These are phyloP conservation scores for Napeogenes inachia DNA, from an alignment of 2,888 invertebrate genomes.

Conservation along the genomic window DNA sequence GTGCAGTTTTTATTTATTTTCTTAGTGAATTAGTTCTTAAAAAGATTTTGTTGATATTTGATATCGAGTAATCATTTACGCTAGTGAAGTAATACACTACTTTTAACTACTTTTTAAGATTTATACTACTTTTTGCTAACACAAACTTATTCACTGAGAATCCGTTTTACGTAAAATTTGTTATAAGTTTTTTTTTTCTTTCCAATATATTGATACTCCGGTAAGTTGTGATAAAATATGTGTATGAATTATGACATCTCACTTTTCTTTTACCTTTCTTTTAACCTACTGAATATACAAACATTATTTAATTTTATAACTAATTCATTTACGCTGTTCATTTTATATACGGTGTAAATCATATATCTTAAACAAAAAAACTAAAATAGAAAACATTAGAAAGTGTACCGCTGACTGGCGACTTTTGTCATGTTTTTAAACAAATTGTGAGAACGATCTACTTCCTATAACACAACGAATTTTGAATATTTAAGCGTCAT, in stretches of 20 bases:
- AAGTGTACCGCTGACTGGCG: background rate
- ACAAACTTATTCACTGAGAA: too few species aligned
- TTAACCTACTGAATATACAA: background rate
- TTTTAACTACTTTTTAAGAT: too few species aligned
- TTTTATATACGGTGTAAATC: background rate
- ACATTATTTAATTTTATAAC: background rate
- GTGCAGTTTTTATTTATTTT: constrained; percentile 12
- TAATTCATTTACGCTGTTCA: background rate
- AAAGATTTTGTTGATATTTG: background rate
- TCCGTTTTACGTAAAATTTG: too few species aligned
- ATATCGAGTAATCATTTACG: too few species aligned
- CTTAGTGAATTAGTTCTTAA: background rate
- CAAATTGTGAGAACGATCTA: background rate
- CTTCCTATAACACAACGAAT: background rate
- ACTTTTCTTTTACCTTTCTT: too few species aligned
- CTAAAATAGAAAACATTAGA: constrained; percentile 2
- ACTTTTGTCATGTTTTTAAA: constrained; percentile 10
- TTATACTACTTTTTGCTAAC: too few species aligned
- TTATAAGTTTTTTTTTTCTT: too few species aligned
- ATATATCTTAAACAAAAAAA: background rate
- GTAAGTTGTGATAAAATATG: too few species aligned
- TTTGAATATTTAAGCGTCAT: too few species aligned
- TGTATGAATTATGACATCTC: too few species aligned
- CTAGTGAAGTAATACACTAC: too few species aligned
- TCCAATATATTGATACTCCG: too few species aligned